Base-by-base conservation (phyloP, 2,797 vertebrate species). In the Jordanella pulchra region DNA sequence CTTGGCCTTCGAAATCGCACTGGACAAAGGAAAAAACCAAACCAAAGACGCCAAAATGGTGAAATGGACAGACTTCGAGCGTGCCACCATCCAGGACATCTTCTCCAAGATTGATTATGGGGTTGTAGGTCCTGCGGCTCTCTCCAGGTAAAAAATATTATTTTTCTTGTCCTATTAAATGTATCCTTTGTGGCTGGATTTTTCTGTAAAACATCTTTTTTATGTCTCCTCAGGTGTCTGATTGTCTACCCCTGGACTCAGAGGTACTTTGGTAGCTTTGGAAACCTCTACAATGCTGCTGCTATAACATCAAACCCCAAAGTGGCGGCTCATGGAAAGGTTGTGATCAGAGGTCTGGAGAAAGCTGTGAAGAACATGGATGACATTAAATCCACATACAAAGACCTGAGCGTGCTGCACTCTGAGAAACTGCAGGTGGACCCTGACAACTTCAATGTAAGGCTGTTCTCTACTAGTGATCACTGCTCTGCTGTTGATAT, bases 181-280 rank as follows among this genome's bases (percentile, higher is more conserved):
- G 48, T 23, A 23, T 51, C 6, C 7, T 51, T 23, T 51, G 48
- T 50, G 47, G 47, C 21, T 50, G 3, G 18, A 50, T 0, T 47
- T 47, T 15, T 53, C 50, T n/a, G 50, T 23, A n/a, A 53, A n/a
- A 9, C 1, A 53, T n/a, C 21, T 23, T 65, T 11, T 51, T 50
- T 21, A 12, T 53, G 17, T 47, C 17, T 50, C 30, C 39, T 60
- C 78, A 87, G 83, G 63, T 80, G 82, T 27, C 72, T 83, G 71
- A 10, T 86, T 1, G 87, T 86, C 58, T 86, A 77, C 71, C 75
- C 76, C 30, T 73, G 96, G 96, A 95, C 95, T 54, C 94, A 95
- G 93, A 94, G 95, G 84, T 95, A 96, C 3, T 73, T 39, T 39
- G 35, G 35, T 39, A 7, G 35, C 35, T 39, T 39, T 39, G 35